Evolutionary conservation across 2,113 vertebrate genomes (phyloP), one percentile per base, ranked within the genome.

Genomic region (Thamnaconus septentrionalis): DNA sequence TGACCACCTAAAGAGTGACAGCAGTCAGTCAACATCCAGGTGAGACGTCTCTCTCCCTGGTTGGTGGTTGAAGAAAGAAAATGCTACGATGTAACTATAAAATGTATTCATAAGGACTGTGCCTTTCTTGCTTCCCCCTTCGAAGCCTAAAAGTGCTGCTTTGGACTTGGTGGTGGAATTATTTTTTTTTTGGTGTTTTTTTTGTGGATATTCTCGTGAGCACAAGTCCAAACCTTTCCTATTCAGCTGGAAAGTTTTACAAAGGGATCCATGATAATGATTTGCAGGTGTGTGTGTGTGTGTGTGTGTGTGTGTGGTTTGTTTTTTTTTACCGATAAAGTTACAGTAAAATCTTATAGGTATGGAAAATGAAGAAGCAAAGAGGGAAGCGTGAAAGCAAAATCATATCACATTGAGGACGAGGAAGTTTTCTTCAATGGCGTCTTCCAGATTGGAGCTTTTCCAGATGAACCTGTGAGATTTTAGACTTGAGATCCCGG

Each of bases 81-180:
- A 70, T 59, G 44, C 12, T 53, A 56, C 3, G 12, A 8, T 39
- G 57, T 52, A 73, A 58, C 52, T 66, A 62, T 62, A 64, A 75
- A 83, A 80, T 48, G 80, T 79, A 69, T 81, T 85, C 49, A 82
- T 74, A 82, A 75, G 56, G 56, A 64, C 49, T 56, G 74, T 80
- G 77, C 66, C 73, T 76, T 81, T 85, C 18, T 31, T 31, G 1
- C 18, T 31, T 31, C 2, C 18, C 18, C 18, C 18, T 31, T 2
- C 74, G 69, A 80, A 84, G 78, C 78, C 66, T 80, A 66, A 80
- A 76, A 84, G 61, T 83, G 74, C 74, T 74, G 73, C 74, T 70
- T 69, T 66, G 56, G 69, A 75, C 18, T 31, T 31, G 18, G 18
- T 31, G 18, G 18, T 31, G 18, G 1, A 2, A 31, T 31, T 31